Percentiles rank a stretch among this genome's conserved stretches.
Evolutionary conservation across 2,888 invertebrate species (phyloP).

Genomic region (Pristionchus exspectatus): DNA sequence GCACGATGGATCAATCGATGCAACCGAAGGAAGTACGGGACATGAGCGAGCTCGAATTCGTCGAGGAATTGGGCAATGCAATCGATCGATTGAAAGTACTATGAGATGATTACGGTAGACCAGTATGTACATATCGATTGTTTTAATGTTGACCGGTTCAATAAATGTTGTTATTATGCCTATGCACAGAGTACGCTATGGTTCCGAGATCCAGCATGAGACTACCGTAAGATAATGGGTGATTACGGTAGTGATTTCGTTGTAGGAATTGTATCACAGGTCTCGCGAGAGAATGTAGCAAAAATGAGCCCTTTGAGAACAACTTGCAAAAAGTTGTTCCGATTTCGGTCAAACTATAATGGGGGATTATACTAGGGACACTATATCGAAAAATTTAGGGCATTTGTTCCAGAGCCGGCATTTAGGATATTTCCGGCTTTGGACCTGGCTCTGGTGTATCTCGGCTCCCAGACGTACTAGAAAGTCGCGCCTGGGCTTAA

Average conservation of each 20-base stretch:
- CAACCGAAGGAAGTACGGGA: not conserved
- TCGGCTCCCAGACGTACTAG: too few species aligned
- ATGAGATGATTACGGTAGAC: not conserved
- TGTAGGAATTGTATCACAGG: conserved; percentile 8
- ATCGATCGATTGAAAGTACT: conserved; percentile 36
- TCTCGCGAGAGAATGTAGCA: too few species aligned
- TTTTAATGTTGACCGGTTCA: not conserved
- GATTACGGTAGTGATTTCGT: not conserved
- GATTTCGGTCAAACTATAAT: too few species aligned
- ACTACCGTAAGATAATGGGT: not conserved
- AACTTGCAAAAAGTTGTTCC: too few species aligned
- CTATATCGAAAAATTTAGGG: too few species aligned
- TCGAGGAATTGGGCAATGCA: not conserved
- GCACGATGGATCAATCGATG: not conserved
- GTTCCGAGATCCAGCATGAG: conserved; percentile 14
- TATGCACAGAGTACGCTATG: not conserved
- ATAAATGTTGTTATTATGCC: not conserved
- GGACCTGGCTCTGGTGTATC: too few species aligned
- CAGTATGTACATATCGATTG: conserved; percentile 39
- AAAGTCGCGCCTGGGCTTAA: too few species aligned
- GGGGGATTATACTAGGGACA: too few species aligned
- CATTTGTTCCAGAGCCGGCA: too few species aligned
- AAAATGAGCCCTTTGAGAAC: too few species aligned
- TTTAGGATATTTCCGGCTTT: too few species aligned
- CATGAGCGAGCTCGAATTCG: conserved; percentile 19